A percentile compares a stretch with the other conserved stretches of the same genome.
Evolutionary conservation across 2,113 vertebrate genomes (phyloP).

Genomic region (Phalacrocorax pelagicus): DNA sequence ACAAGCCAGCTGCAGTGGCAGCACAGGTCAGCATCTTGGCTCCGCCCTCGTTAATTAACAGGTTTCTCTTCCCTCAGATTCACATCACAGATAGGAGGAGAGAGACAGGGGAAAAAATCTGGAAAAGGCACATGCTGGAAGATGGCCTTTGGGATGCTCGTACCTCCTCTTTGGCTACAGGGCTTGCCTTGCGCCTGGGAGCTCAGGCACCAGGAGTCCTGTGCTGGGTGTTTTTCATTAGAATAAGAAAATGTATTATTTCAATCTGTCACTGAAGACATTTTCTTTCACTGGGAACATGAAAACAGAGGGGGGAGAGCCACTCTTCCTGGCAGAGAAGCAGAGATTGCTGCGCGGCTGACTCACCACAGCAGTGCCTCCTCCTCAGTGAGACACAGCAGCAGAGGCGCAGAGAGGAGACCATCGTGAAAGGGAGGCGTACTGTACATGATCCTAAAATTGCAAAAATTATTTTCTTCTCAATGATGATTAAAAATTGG

Average conservation of each 20-base stretch:
- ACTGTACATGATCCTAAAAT: not conserved
- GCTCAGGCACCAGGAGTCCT: not conserved
- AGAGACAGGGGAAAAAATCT: not conserved
- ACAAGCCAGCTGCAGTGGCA: not conserved
- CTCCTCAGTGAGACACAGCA: not conserved
- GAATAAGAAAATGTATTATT: not conserved
- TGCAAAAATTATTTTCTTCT: not conserved
- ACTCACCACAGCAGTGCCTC: not conserved
- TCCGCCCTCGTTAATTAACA: not conserved
- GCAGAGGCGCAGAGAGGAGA: not conserved
- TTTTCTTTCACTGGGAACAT: not conserved
- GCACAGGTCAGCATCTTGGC: not conserved
- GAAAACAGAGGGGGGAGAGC: not conserved
- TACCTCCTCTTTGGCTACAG: rapidly evolving
- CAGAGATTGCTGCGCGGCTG: rapidly evolving
- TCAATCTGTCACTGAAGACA: not conserved
- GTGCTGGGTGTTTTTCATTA: not conserved
- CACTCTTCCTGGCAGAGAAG: not conserved
- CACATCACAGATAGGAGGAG: not conserved
- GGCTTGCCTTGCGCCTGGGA: rapidly evolving
- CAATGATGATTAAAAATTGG: not conserved
- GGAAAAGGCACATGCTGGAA: not conserved
- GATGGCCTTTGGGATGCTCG: not conserved
- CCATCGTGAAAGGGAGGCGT: not conserved
- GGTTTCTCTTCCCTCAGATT: not conserved